These are phyloP conservation scores for Hypomecis punctinalis DNA, from an alignment of 2,888 invertebrate species.

Conservation along the genomic window DNA sequence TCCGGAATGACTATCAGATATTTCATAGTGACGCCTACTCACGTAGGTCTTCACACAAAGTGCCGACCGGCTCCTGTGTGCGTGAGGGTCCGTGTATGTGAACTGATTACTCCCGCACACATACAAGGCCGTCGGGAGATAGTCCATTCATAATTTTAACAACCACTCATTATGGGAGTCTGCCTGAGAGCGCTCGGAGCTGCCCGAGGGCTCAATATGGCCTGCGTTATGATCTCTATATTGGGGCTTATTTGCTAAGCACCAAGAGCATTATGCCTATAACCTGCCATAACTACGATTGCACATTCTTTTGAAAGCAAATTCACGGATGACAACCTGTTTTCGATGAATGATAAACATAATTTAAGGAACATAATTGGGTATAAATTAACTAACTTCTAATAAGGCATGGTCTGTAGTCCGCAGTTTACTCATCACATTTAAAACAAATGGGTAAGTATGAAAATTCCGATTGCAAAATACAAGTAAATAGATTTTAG, in stretches of 20 bases:
- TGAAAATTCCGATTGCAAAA: too few relatives aligned
- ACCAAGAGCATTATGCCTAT: background rate
- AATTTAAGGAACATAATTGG: too few relatives aligned
- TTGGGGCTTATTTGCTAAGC: constrained; percentile 34
- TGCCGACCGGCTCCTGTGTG: constrained; percentile 43
- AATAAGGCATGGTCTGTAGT: too few relatives aligned
- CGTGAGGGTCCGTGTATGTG: constrained; percentile 45
- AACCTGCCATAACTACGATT: background rate
- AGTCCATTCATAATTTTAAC: constrained; percentile 83
- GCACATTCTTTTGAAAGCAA: background rate
- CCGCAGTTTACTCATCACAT: too few relatives aligned
- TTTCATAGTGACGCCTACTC: constrained; percentile 49
- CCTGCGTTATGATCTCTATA: constrained; percentile 46
- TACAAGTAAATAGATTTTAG: too few relatives aligned
- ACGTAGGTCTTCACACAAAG: constrained; percentile 48
- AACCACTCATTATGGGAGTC: constrained; percentile 75
- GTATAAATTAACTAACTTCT: too few relatives aligned
- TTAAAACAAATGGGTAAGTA: too few relatives aligned
- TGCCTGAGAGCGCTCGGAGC: constrained; percentile 62
- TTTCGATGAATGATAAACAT: background rate
- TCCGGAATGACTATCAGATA: constrained; percentile 50
- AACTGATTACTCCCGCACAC: constrained; percentile 55
- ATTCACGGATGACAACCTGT: background rate
- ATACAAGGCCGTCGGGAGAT: constrained; percentile 57
- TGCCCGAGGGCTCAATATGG: constrained; percentile 62